Percentiles rank a stretch among this genome's conserved stretches.
Evolutionary conservation across 2,797 vertebrate species (phyloP).

Genomic region (Pelobates cultripes): DNA sequence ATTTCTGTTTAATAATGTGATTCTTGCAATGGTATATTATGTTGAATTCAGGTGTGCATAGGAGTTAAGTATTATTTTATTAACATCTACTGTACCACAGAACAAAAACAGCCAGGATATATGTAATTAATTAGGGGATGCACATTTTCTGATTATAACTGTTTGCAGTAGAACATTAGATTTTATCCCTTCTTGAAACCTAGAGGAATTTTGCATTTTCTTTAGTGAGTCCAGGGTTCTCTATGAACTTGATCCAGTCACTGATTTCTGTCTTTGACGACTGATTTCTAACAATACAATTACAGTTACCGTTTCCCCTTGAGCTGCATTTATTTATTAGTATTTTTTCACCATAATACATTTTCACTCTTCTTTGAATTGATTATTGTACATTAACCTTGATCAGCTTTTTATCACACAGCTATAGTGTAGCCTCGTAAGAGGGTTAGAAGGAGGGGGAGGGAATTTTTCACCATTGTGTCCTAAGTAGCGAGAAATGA

Average conservation of each 20-base stretch:
- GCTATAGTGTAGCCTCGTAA: neutral
- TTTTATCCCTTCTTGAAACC: neutral
- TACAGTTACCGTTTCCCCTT: neutral
- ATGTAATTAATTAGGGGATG: too few species aligned
- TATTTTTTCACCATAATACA: constrained; percentile 9
- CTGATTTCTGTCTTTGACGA: constrained; percentile 33
- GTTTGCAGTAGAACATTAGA: too few species aligned
- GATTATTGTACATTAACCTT: constrained; percentile 39
- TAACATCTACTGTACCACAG: too few species aligned
- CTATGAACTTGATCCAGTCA: constrained; percentile 8
- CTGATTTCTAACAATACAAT: neutral
- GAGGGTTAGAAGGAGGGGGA: neutral
- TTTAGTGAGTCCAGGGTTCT: neutral
- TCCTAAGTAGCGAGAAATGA: neutral
- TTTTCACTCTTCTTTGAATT: constrained; percentile 39
- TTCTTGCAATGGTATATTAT: too few species aligned
- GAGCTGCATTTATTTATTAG: constrained; percentile 20
- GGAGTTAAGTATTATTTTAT: too few species aligned
- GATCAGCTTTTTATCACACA: constrained; percentile 39
- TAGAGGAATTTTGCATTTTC: neutral
- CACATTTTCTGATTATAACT: too few species aligned
- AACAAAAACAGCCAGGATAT: too few species aligned
- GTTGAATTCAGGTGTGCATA: too few species aligned
- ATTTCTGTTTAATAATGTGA: too few species aligned
- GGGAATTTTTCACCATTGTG: constrained; percentile 3